Evolutionary conservation across 2,888 invertebrate genomes (phyloP).

Genomic region (Scaptomyza reducta): DNA sequence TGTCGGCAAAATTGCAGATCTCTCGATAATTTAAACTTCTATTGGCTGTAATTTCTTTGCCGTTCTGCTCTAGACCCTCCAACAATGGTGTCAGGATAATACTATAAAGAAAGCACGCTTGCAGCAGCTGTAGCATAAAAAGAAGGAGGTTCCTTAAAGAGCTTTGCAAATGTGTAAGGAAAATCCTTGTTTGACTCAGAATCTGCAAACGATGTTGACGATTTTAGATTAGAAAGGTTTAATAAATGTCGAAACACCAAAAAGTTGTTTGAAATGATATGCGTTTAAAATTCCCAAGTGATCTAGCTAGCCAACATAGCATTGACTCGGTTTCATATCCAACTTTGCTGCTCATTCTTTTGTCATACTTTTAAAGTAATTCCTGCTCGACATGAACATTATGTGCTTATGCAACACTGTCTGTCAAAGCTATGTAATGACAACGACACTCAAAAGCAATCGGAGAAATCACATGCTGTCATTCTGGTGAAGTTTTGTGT

Average conservation of each 20-base stretch:
- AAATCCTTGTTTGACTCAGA: background rate
- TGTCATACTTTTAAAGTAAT: background rate
- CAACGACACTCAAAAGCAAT: constrained; percentile 17
- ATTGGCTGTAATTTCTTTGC: constrained; percentile 24
- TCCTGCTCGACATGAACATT: background rate
- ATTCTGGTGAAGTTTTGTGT: constrained; percentile 9
- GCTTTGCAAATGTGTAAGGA: background rate
- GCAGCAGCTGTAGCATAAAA: no score
- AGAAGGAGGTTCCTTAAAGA: background rate
- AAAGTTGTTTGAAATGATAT: background rate
- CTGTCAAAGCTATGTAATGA: background rate
- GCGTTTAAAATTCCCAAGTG: background rate
- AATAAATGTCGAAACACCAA: no score
- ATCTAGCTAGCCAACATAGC: no score
- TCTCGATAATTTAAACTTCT: constrained; percentile 67
- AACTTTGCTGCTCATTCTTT: background rate
- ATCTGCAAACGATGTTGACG: background rate
- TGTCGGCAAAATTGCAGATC: constrained; percentile 53
- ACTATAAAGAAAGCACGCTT: no score
- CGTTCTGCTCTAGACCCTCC: constrained; percentile 12
- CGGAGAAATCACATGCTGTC: constrained; percentile 34
- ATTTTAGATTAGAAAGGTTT: background rate
- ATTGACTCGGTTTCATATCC: background rate
- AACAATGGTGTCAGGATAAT: constrained; percentile 28
- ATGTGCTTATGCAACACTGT: background rate